Evolutionary conservation across 2,113 vertebrate genomes (phyloP), one percentile per base, ranked within the genome.

Genomic region (Lasiurus cinereus): DNA sequence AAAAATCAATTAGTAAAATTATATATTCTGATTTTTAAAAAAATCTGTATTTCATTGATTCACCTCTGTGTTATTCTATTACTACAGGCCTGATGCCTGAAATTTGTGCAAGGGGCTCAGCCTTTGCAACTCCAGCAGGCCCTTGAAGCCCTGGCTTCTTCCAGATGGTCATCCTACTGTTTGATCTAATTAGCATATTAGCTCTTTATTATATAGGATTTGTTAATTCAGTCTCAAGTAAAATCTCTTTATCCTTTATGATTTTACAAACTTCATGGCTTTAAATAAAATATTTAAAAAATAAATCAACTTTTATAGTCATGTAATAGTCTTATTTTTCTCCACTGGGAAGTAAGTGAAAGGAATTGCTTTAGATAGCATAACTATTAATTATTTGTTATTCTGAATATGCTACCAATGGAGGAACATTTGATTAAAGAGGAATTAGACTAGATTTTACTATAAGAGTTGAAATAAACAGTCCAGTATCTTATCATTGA

Each of bases 21-120:
- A 92, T 86, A 24, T 70, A 91, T 36, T 86, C 46, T 90, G 69
- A 91, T 96, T 46, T 27, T 13, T 15, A 82, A 64, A 94, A 39
- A 77, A 56, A 33, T 73, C 64, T 89, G 6, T 78, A 72, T 85
- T 92, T 92, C 36, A 88, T 82, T 94, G 83, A 95, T 88, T 97
- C 13, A 80, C 21, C 1, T 85, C 43, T 92, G 13, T 52, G 15
- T 29, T 83, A 31, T 92, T 88, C 15, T 52, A 74, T 92, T 92
- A 89, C 48, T 50, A 50, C 11, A 50, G 48, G 48, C 48, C 48
- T 13, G 48, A 50, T 50, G 48, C 48, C 12, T 13, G 48, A 50
- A 14, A 50, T 50, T 13, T 50, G 48, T 50, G 48, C 48, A 50
- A 50, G 48, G 46, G 46, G 10, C 10, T 46, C 46, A 6, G 46